Evolutionary conservation across 2,888 invertebrate species (phyloP), one percentile per base, ranked within the genome.

Genomic region (Barypeithes pellucidus): DNA sequence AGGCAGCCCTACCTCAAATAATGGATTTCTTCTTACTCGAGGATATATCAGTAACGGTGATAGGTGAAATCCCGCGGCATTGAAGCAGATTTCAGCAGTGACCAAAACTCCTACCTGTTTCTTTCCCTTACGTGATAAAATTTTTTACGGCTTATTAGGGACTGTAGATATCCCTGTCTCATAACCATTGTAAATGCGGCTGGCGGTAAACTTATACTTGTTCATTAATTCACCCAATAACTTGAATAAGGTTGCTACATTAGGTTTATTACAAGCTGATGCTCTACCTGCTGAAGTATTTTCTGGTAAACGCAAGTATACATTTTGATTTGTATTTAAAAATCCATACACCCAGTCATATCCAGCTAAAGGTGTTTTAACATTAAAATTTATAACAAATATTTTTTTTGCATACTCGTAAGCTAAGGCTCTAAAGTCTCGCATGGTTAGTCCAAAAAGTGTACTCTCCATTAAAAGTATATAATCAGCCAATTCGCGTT

Each of bases 401-500:
- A 24, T 24, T 24, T 24, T 24, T 24, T 24, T 5, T 24, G 24
- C 24, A 24, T 24, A 24, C 24, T 24, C 24, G 2, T 24, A 36
- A 36, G 12, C 36, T 11, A 33, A 33, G 33, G 33, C 33, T 33
- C 33, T 33, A 12, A 36, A 36, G 12, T 36, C 36, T 36, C 36
- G 36, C 12, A 11, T 36, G 8, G 36, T 36, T 36, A 36, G 36
- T 36, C 33, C 16, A 60, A n/a, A 20, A 22, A 60, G 39, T 39
- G 9, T 39, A 20, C 60, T 60, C 39, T 36, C 60, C 60, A 29
- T 59, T 29, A 16, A 33, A 20, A 45, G 62, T 43, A 61, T 43
- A 61, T 61, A 61, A 61, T 39, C 14, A 41, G 22, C 61, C 45
- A 62, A 24, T 62, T 62, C 20, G 41, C 24, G 41, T 43, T 43